phyloP scores from a whole-genome alignment of 2,113 vertebrate genomes.

The Chitala chitala region DNA sequence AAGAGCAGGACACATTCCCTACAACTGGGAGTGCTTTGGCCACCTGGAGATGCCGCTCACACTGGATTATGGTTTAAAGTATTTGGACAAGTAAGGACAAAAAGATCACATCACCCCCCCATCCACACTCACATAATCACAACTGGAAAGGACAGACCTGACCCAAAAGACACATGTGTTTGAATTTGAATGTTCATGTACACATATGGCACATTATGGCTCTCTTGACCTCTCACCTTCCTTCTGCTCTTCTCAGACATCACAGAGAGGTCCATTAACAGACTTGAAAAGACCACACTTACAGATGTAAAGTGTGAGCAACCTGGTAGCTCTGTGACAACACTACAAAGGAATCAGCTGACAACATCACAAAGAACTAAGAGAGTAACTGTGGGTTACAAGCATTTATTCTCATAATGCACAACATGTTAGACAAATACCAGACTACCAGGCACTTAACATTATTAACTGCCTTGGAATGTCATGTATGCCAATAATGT shows the following conservation, averaged over 20 bases:
- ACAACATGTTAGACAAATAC: neutral
- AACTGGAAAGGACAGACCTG: no score
- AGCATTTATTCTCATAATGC: constrained; percentile 2
- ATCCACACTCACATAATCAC: neutral
- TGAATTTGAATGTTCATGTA: neutral
- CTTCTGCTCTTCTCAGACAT: neutral
- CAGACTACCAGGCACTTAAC: neutral
- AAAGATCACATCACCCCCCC: neutral
- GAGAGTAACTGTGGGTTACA: no score
- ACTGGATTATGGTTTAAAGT: no score
- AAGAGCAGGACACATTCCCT: neutral
- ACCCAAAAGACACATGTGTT: no score
- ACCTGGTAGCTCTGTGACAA: neutral
- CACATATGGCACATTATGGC: neutral
- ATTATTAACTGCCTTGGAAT: no score
- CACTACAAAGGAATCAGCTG: neutral
- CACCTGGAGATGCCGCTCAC: neutral
- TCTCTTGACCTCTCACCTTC: neutral
- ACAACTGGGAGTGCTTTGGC: neutral
- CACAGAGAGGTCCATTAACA: neutral
- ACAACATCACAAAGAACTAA: neutral
- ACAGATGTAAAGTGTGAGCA: neutral
- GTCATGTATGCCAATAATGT: no score
- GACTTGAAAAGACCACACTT: neutral
- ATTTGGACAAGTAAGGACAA: no score